These are phyloP conservation scores for Coregonus clupeaformis DNA, from an alignment of 2,113 vertebrate species.

Conservation along the genomic window DNA sequence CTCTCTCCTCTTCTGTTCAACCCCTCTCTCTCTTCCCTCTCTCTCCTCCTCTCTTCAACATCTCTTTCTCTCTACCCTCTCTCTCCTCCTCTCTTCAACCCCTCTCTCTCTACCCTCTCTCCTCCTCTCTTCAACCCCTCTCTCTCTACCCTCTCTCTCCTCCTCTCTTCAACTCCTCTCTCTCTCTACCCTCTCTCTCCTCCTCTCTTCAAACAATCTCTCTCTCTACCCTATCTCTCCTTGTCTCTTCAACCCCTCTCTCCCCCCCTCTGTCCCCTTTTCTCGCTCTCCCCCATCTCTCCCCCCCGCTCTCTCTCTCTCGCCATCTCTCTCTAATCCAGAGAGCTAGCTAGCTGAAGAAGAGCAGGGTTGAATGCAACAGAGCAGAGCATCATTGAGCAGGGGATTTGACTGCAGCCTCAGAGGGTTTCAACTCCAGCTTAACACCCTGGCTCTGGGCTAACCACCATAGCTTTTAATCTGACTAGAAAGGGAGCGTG, in stretches of 20 bases:
- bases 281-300: constrained; percentile 18
- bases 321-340: constrained; percentile 35
- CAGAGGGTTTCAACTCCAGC: constrained; percentile 55
- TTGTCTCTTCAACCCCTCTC: constrained; percentile 39
- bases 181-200: constrained; percentile 6
- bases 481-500: constrained; percentile 50
- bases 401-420: constrained; percentile 59
- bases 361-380: constrained; percentile 35
- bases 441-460: constrained; percentile 54
- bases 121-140: too few relatives aligned
- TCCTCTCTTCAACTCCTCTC: constrained; percentile 7
- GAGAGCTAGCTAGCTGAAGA: constrained; percentile 34
- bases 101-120: too few relatives aligned
- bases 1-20: too few relatives aligned
- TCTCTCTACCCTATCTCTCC: constrained; percentile 20
- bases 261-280: constrained; percentile 1
- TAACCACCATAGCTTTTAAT: constrained; percentile 60
- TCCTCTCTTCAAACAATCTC: too few relatives aligned
- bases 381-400: constrained; percentile 4
- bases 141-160: constrained; percentile 21
- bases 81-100: too few relatives aligned
- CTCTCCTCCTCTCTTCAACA: too few relatives aligned
- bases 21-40: too few relatives aligned
- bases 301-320: constrained; percentile 26
- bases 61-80: too few relatives aligned